Conservation (phyloP, 2,888 invertebrate species). For the Philopedon plagiatum region DNA sequence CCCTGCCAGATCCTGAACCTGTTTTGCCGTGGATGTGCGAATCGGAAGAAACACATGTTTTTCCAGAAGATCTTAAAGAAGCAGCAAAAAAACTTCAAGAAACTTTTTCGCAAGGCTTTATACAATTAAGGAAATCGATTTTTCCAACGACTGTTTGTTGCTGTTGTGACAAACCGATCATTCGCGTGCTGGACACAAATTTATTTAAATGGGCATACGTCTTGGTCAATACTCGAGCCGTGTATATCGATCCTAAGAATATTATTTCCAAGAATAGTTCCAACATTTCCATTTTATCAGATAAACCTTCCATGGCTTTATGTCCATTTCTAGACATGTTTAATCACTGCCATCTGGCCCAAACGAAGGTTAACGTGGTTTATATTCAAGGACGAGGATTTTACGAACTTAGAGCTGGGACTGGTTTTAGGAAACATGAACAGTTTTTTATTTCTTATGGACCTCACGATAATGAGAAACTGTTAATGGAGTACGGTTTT, state of each 20-base stretch:
- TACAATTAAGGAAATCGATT: constrained; percentile 69
- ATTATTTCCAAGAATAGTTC: constrained; percentile 64
- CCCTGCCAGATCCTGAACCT: constrained; percentile 76
- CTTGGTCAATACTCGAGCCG: constrained; percentile 88
- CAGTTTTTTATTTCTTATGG: constrained; percentile 94
- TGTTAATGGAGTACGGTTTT: constrained; percentile 93
- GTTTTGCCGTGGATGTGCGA: constrained; percentile 80
- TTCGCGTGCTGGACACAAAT: constrained; percentile 70
- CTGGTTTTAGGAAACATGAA: constrained; percentile 73
- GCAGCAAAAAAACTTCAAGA: constrained; percentile 71
- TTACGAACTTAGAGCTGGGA: constrained; percentile 73
- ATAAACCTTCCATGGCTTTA: constrained; percentile 79
- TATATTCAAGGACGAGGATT: constrained; percentile 63
- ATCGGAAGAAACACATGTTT: constrained; percentile 70
- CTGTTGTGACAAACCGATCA: constrained; percentile 64
- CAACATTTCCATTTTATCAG: constrained; percentile 66
- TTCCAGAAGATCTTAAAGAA: constrained; percentile 74
- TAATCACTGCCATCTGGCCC: constrained; percentile 82
- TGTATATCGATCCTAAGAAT: constrained; percentile 77
- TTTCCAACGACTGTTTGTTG: constrained; percentile 55
- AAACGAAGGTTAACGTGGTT: constrained; percentile 69
- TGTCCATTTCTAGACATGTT: constrained; percentile 93
- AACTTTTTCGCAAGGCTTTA: constrained; percentile 68
- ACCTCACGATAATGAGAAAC: constrained; percentile 82
- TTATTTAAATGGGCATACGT: constrained; percentile 86